phyloP scores from a whole-genome alignment of 2,797 vertebrate species.

The Propithecus perrieri region DNA sequence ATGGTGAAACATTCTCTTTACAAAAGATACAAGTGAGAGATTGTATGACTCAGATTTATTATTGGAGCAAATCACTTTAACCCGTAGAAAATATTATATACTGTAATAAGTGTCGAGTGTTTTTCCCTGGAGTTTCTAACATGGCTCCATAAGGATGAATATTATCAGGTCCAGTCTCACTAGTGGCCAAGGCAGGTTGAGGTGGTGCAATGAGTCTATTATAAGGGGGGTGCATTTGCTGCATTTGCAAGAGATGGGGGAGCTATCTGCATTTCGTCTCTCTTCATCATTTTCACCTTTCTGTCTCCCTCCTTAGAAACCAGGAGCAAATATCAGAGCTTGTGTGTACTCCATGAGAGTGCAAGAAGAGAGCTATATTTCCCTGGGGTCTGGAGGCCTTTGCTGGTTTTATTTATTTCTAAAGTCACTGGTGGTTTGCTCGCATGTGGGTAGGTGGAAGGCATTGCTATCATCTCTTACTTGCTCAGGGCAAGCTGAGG shows the following conservation, averaged over 20 bases:
- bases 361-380: fast-evolving
- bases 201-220: fast-evolving
- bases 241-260: no score
- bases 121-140: not conserved
- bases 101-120: not conserved
- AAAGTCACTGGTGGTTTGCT: not conserved
- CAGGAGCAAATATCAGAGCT: not conserved
- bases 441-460: fast-evolving
- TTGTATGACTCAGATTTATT: not conserved
- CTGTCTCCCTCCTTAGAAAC: not conserved
- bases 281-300: not conserved
- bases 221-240: no score
- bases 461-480: no score
- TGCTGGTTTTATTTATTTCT: not conserved
- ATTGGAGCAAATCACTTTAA: not conserved
- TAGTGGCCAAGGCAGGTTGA: fast-evolving
- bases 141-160: not conserved
- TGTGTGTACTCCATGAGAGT: fast-evolving
- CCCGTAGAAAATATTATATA: not conserved
- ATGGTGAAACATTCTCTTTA: not conserved
- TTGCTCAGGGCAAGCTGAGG: not conserved
- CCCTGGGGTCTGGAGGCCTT: not conserved
- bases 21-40: not conserved
- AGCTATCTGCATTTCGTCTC: not conserved
- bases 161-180: not conserved